Base-by-base conservation (phyloP, 2,888 invertebrate species). In the Tinea semifulvella region DNA sequence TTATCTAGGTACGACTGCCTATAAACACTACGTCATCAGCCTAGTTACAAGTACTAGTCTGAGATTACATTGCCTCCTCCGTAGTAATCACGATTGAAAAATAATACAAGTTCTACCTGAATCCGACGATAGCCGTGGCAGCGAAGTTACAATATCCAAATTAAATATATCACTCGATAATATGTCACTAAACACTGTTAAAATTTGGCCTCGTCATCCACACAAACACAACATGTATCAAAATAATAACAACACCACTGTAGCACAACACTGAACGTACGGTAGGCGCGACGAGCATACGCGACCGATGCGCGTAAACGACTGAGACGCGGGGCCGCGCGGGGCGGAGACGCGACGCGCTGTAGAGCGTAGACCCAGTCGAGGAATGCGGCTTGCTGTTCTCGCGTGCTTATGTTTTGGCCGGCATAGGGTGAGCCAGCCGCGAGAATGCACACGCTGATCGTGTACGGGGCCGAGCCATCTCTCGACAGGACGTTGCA, bases 321-420 rank as follows among this genome's bases (percentile, higher is more conserved):
- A 79, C 77, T 77, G 69, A 51, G 44, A 38, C 27, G 46, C 44
- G 49, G 53, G 49, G 26, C 40, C 40, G 18, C 42, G 45, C 63
- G 65, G 61, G 62, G 63, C 64, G 64, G 68, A 74, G 65, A 75
- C 43, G 19, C 39, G 40, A 42, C 47, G 40, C 42, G 40, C 46
- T 42, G 44, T 44, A 43, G 39, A 40, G 47, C 26, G 20, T n/a
- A n/a, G 42, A 72, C 74, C 74, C 65, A 71, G 68, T 70, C 68
- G 68, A 64, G 74, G 75, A 75, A 75, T 75, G 76, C 66, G 71
- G 68, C 74, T 66, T 65, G 73, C 70, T 65, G 26, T 68, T 66
- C 65, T 68, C 64, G 61, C 63, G 60, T 26, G 25, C 61, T 62
- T 62, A 59, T 63, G 73, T 36, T 36, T 36, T 36, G 36, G 36